Evolutionary conservation across 2,888 invertebrate species (phyloP).

Genomic region (Rhogogaster chlorosoma): DNA sequence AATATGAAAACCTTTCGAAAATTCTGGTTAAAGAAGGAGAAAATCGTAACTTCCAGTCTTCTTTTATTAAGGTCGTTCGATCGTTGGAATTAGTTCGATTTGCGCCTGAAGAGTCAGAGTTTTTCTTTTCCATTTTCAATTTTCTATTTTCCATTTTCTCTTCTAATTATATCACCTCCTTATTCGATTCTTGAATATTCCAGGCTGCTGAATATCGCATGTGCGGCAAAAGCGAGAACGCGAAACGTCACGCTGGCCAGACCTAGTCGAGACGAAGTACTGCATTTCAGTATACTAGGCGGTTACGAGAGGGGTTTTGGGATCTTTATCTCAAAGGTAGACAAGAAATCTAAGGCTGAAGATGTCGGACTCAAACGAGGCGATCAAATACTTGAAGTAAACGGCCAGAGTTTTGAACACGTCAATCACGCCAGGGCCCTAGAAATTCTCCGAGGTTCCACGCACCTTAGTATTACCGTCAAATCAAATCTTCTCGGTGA

Average conservation of each 20-base stretch:
- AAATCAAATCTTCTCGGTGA: constrained; percentile 95
- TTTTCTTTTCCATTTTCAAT: too few relatives aligned
- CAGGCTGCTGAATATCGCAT: constrained; percentile 94
- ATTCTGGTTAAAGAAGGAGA: too few relatives aligned
- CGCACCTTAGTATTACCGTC: constrained; percentile 97
- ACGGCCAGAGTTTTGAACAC: constrained; percentile 97
- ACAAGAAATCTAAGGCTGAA: constrained; percentile 95
- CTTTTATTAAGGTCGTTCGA: background rate
- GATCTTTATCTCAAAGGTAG: constrained; percentile 97
- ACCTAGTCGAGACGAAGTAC: constrained; percentile 94
- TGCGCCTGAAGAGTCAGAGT: background rate
- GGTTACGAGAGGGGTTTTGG: constrained; percentile 96
- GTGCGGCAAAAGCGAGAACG: constrained; percentile 97
- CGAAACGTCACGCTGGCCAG: constrained; percentile 95
- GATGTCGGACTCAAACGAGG: constrained; percentile 97
- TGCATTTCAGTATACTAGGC: constrained; percentile 96
- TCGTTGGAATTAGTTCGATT: background rate
- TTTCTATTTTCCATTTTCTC: background rate
- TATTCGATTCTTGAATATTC: constrained; percentile 70
- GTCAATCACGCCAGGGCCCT: constrained; percentile 94
- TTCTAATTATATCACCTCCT: constrained; percentile 46
- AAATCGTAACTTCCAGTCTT: background rate
- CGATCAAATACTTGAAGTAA: constrained; percentile 98
- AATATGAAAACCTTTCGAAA: too few relatives aligned
- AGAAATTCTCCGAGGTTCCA: constrained; percentile 95